Base-by-base conservation (phyloP, 2,888 invertebrate genomes). In the Amblyjoppa proteus region DNA sequence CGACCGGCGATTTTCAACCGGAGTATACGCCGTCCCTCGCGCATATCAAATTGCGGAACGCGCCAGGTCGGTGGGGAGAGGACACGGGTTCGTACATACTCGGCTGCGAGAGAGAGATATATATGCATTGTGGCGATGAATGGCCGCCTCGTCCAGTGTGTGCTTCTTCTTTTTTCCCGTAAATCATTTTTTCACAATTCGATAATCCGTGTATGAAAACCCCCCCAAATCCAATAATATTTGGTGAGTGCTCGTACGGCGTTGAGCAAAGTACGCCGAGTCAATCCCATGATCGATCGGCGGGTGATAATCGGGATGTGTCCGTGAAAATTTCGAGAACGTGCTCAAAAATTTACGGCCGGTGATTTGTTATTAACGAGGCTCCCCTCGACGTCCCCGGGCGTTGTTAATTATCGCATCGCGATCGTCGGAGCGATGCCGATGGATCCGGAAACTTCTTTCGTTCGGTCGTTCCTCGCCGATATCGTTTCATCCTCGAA, bases 181-280 rank as follows among this genome's bases (percentile, higher is more conserved):
- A 91, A 91, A 92, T 92, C 84, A 91, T 89, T 92, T 92, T 92
- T 92, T 89, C 91, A 87, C 91, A 89, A 88, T 89, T 89, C 88
- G 87, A 88, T 88, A 88, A 88, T 87, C 85, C 87, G 86, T 85
- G 86, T 82, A 89, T 89, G 87, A 89, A 90, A 90, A 86, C 88
- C 87, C 84, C 75, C 75, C 83, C 84, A 49, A 66, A 87, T 84
- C 87, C 87, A 73, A 82, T 87, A 88, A 86, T 78, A 89, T 87
- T 89, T 85, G 93, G 93, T 93, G 89, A 93, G 93, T 90, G 41
- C 34, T 73, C 25, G 56, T 3, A 51, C 51, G 64, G 75, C 16
- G 45, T 45, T 71, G 41, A 28, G 20, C 20, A 2, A 75, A 71
- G 28, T 20, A 69, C 31, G 38, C 66, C 53, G 11, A 70, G 53